Percentiles rank a stretch among this genome's conserved stretches.
Conservation (phyloP, 2,113 vertebrate genomes). For the Panthera leo region DNA sequence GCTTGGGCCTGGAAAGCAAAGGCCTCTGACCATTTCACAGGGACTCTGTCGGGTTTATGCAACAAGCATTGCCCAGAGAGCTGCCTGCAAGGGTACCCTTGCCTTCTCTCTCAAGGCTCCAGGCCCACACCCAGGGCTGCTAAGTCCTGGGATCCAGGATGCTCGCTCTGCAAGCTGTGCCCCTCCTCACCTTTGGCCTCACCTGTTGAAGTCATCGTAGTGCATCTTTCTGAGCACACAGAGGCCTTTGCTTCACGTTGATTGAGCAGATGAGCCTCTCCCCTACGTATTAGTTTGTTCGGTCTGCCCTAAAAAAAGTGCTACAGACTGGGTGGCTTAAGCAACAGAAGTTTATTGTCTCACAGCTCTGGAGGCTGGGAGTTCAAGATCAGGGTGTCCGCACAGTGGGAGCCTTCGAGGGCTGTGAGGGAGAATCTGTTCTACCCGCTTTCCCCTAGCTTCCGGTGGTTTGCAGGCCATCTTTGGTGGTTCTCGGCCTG, state of each 20-base stretch:
- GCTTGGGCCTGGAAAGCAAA: background rate
- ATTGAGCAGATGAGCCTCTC: background rate
- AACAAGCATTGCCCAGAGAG: background rate
- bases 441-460: background rate
- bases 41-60: no score
- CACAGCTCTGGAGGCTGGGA: background rate
- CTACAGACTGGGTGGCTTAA: background rate
- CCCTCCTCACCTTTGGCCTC: background rate
- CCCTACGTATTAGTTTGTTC: rapidly evolving
- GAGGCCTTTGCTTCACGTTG: background rate
- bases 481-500: background rate
- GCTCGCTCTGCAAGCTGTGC: background rate
- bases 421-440: background rate
- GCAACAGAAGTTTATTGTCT: background rate
- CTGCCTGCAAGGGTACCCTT: rapidly evolving
- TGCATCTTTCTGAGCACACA: background rate
- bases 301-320: background rate
- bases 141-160: background rate
- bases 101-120: background rate
- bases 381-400: background rate
- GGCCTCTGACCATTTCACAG: background rate
- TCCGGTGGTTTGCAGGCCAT: rapidly evolving
- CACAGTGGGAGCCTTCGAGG: background rate
- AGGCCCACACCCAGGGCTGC: background rate
- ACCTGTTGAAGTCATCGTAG: background rate